A percentile compares a stretch with the other conserved stretches of the same genome.
Conservation (phyloP, 2,797 vertebrate species). For the Anguilla pacifica region DNA sequence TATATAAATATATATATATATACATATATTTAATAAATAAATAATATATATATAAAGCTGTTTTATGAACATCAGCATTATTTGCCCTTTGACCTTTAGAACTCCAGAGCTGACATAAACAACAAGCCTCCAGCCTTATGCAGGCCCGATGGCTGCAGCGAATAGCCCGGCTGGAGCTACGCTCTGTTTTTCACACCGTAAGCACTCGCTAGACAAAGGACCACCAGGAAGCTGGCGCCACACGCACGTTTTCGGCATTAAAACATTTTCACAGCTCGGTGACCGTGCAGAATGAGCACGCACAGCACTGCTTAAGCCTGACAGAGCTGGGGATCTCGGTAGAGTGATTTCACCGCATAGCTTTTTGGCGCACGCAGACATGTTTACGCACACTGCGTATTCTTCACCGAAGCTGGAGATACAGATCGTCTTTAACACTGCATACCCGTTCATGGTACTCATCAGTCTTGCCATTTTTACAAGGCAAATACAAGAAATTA, state of each 20-base stretch:
- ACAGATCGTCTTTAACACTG: not conserved
- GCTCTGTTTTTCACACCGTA: slow-evolving; percentile 69
- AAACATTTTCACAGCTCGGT: slow-evolving; percentile 76
- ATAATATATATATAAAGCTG: not conserved
- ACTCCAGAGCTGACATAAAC: not conserved
- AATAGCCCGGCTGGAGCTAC: slow-evolving; percentile 52
- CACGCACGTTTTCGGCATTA: slow-evolving; percentile 68
- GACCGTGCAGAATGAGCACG: slow-evolving; percentile 79
- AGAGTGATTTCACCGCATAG: not conserved
- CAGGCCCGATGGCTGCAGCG: slow-evolving; percentile 58
- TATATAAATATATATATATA: not conserved
- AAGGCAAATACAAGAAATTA: not conserved
- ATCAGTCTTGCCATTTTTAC: not conserved
- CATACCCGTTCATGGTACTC: not conserved
- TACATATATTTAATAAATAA: no score
- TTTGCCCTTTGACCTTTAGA: not conserved
- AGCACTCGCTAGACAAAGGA: slow-evolving; percentile 67
- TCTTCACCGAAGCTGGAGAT: not conserved
- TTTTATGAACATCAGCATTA: not conserved
- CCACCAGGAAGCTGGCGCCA: slow-evolving; percentile 56
- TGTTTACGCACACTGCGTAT: not conserved
- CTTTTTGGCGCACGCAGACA: not conserved
- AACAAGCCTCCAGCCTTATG: not conserved
- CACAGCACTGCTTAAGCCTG: slow-evolving; percentile 54
- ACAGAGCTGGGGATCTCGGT: slow-evolving; percentile 42